These are phyloP conservation scores for Aleiodes sp. DNA, from an alignment of 1,140 invertebrate genomes.

Conservation along the genomic window DNA sequence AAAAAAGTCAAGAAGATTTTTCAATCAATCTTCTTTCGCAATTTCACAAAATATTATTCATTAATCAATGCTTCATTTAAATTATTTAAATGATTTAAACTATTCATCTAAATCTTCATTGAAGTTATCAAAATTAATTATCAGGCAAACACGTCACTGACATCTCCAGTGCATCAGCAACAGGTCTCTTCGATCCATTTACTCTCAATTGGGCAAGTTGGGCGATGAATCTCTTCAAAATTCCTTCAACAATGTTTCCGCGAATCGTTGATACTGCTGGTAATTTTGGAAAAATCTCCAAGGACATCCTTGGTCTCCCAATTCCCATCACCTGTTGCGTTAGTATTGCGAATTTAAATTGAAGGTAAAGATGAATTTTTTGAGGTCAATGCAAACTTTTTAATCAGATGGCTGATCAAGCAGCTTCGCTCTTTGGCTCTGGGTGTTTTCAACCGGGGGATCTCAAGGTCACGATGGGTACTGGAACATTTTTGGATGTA, in stretches of 20 bases:
- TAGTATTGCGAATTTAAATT: constrained; percentile 49
- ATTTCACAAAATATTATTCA: not conserved
- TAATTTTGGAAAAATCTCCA: constrained; percentile 74
- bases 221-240: constrained; percentile 75
- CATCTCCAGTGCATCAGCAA: constrained; percentile 87
- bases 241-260: constrained; percentile 81
- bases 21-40: no score
- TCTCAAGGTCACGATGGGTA: constrained; percentile 93
- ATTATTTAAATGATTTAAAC: not conserved
- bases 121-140: constrained; percentile 18
- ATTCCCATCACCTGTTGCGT: constrained; percentile 84
- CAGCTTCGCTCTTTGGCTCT: constrained; percentile 91
- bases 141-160: constrained; percentile 79
- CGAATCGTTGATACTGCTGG: constrained; percentile 80
- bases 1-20: no score
- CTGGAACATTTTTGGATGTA: constrained; percentile 91
- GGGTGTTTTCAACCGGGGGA: constrained; percentile 85
- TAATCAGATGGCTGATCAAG: constrained; percentile 80
- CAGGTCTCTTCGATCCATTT: constrained; percentile 94
- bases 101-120: constrained; percentile 12
- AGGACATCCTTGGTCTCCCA: constrained; percentile 76
- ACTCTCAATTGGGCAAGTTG: constrained; percentile 81
- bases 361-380: not conserved
- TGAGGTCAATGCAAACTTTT: not conserved
- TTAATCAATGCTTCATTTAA: no score